Evolutionary conservation across 2,113 vertebrate species (phyloP).

Genomic region (Tragulus kanchil): DNA sequence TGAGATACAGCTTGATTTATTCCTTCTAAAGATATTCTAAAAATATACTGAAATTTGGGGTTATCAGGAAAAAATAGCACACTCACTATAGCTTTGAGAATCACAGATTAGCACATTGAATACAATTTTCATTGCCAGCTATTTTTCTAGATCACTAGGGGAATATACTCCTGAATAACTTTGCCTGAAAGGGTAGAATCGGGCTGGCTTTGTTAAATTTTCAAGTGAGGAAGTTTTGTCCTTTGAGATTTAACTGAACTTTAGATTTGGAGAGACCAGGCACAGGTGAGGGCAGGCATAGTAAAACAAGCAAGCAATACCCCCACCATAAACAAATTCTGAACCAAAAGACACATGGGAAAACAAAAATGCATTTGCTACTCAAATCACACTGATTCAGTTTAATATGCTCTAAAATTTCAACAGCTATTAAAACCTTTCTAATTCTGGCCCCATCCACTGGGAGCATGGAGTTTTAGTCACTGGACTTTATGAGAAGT

Average conservation of each 20-base stretch:
- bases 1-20: not conserved
- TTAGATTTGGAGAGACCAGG: not conserved
- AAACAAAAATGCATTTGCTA: not conserved
- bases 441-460: not conserved
- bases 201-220: constrained; percentile 38
- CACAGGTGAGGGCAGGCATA: not conserved
- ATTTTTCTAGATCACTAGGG: constrained; percentile 35
- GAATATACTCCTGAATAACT: constrained; percentile 28
- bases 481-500: too few relatives aligned
- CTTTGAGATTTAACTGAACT: constrained; percentile 32
- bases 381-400: not conserved
- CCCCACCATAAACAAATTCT: not conserved
- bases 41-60: not conserved
- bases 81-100: not conserved
- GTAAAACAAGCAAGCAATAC: not conserved
- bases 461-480: too few relatives aligned
- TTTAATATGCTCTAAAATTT: not conserved
- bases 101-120: not conserved
- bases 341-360: not conserved
- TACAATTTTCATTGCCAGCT: constrained; percentile 22
- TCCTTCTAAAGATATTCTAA: not conserved
- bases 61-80: not conserved
- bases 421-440: not conserved
- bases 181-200: not conserved
- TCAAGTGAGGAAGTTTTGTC: constrained; percentile 43